Evolutionary conservation across 2,888 invertebrate genomes (phyloP).

Genomic region (Hemaris fuciformis): DNA sequence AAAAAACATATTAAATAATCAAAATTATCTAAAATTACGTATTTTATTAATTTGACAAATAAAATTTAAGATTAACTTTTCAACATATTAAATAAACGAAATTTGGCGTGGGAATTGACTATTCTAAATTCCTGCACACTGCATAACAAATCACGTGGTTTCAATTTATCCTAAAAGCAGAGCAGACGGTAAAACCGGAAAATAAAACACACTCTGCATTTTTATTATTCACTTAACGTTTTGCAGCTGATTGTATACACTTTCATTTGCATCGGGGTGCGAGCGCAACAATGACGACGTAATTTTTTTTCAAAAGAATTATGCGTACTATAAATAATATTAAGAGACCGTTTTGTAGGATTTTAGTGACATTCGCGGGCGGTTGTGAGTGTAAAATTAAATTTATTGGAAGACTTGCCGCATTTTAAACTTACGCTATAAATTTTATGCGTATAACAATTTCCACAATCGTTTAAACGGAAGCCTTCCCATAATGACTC

Average conservation of each 20-base stretch:
- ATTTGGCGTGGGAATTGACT: too few relatives aligned
- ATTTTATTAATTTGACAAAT: too few relatives aligned
- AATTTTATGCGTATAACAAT: conserved; percentile 29
- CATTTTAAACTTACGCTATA: conserved; percentile 26
- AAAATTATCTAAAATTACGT: too few relatives aligned
- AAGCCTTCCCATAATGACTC: conserved; percentile 15
- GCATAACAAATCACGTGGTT: background rate
- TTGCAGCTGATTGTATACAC: conserved; percentile 31
- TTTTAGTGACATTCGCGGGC: conserved; percentile 48
- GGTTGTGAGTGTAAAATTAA: conserved; percentile 37
- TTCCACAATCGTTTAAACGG: conserved; percentile 25
- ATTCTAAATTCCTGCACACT: too few relatives aligned
- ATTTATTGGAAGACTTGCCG: conserved; percentile 37
- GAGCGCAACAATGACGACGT: conserved; percentile 58
- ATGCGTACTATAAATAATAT: conserved; percentile 58
- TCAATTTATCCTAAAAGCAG: background rate
- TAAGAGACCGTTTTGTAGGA: conserved; percentile 54
- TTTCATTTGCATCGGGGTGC: conserved; percentile 45
- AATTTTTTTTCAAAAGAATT: conserved; percentile 49
- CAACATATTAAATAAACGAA: too few relatives aligned
- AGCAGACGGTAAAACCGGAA: background rate
- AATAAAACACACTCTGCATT: background rate
- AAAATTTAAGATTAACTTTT: too few relatives aligned
- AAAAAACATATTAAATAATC: too few relatives aligned
- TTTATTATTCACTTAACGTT: conserved; percentile 19